Evolutionary conservation across 2,797 vertebrate species (phyloP).

Genomic region (Enoplosus armatus): DNA sequence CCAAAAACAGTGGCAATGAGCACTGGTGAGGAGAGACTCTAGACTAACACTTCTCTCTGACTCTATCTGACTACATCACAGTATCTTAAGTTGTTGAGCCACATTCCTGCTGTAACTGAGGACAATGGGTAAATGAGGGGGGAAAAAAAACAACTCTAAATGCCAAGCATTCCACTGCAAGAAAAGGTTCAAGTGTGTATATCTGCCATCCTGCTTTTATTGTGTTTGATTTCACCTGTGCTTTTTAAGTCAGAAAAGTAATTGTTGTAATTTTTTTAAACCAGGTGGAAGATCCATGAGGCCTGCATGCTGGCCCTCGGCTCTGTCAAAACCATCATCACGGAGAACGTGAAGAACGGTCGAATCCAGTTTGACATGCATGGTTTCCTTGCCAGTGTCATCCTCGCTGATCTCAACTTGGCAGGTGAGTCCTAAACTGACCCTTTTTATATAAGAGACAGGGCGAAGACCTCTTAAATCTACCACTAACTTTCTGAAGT

Average conservation of each 20-base stretch:
- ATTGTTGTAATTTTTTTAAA: neutral
- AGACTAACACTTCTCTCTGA: neutral
- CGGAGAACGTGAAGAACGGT: constrained; percentile 96
- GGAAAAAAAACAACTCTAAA: neutral
- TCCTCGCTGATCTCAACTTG: constrained; percentile 95
- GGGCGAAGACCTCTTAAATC: neutral
- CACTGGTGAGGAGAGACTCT: constrained; percentile 88
- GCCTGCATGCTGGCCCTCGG: constrained; percentile 98
- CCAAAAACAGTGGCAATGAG: constrained; percentile 89
- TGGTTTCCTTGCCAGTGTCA: constrained; percentile 94
- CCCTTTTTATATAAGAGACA: neutral
- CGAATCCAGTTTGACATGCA: constrained; percentile 98
- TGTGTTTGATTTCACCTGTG: neutral
- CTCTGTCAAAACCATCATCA: constrained; percentile 96
- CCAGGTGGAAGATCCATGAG: constrained; percentile 99
- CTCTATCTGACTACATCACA: neutral
- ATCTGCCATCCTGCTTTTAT: neutral
- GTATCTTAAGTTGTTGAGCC: neutral
- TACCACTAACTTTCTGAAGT: neutral
- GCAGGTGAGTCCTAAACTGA: constrained; percentile 83
- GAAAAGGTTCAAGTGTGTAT: too few species aligned
- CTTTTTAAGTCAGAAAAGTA: neutral
- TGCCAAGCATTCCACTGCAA: neutral
- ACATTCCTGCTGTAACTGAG: neutral
- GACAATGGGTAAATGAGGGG: neutral